Base-by-base conservation (phyloP, 2,113 vertebrate genomes). In the Hyperoodon ampullatus region DNA sequence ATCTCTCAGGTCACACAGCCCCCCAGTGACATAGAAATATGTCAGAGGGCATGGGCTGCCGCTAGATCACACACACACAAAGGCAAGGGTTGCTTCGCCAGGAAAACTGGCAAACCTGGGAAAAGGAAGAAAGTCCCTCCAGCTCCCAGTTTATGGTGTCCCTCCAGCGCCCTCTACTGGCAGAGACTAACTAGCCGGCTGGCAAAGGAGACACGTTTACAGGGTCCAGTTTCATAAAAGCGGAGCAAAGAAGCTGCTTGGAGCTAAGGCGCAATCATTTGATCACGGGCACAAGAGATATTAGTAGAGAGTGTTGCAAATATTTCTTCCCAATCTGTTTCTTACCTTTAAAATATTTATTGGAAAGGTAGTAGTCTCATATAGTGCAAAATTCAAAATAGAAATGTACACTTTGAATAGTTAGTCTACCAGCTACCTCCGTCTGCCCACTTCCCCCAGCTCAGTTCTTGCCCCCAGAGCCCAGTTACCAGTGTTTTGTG, bases 111-210 rank as follows among this genome's bases (percentile, higher is more conserved):
- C 24, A n/a, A 28, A 14, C 2, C 26, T 77, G 35, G 66, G 19
- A 39, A 94, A 70, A 75, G 3, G 7, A 39, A 18, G 39, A 3
- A 75, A 68, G 53, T 5, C 3, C n/a, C 16, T 39, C 7, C 7
- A 4, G 55, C 9, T 65, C 33, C 71, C 58, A 14, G 33, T 53
- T 42, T 55, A 21, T 11, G 44, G 2, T 33, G 50, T n/a, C n/a
- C 33, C 71, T 91, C 65, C 8, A 6, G 66, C 8, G 35, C 95
- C 94, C 72, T 50, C 97, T 97, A 68, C 9, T 78, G 97, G 85
- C 86, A 33, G 72, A 92, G 42, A 84, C 19, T 53, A 66, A 14
- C 18, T 78, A 47, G 21, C 35, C 42, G 33, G 18, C 16, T 3
- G 35, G 78, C 82, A 44, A 90, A 60, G 18, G 44, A 42, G 70